Conservation (phyloP, 2,888 invertebrate species). For the Dichetophora obliterata region DNA sequence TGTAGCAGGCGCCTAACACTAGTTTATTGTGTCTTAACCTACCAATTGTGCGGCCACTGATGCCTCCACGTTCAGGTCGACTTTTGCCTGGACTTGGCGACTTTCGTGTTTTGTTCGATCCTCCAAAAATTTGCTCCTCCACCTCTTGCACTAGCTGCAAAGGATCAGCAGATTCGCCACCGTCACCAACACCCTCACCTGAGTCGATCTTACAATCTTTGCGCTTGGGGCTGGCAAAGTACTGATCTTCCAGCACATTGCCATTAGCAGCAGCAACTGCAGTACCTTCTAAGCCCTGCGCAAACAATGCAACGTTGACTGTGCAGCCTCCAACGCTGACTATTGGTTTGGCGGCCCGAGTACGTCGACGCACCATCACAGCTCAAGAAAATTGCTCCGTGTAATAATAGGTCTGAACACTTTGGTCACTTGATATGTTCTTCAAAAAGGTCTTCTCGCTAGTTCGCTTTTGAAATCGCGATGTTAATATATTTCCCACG, state of each 20-base stretch:
- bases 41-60: slow-evolving; percentile 59
- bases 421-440: background rate
- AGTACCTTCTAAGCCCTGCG: slow-evolving; percentile 36
- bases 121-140: background rate
- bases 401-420: background rate
- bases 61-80: slow-evolving; percentile 48
- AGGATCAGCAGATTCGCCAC: slow-evolving; percentile 19
- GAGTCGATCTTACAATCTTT: slow-evolving; percentile 66
- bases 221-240: slow-evolving; percentile 69
- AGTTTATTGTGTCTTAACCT: too few species aligned
- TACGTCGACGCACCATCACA: slow-evolving; percentile 61
- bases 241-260: slow-evolving; percentile 64
- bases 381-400: background rate
- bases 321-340: slow-evolving; percentile 41
- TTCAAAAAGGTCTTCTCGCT: background rate
- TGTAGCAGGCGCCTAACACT: too few species aligned
- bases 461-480: background rate
- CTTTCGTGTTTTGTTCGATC: background rate
- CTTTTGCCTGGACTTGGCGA: slow-evolving; percentile 40
- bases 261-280: slow-evolving; percentile 47
- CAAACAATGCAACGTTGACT: slow-evolving; percentile 32
- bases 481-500: slow-evolving; percentile 26
- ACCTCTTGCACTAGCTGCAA: background rate
- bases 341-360: slow-evolving; percentile 53
- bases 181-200: slow-evolving; percentile 34